Evolutionary conservation across 1,140 invertebrate species (phyloP).

Genomic region (Leptinotarsa undecemlineata): DNA sequence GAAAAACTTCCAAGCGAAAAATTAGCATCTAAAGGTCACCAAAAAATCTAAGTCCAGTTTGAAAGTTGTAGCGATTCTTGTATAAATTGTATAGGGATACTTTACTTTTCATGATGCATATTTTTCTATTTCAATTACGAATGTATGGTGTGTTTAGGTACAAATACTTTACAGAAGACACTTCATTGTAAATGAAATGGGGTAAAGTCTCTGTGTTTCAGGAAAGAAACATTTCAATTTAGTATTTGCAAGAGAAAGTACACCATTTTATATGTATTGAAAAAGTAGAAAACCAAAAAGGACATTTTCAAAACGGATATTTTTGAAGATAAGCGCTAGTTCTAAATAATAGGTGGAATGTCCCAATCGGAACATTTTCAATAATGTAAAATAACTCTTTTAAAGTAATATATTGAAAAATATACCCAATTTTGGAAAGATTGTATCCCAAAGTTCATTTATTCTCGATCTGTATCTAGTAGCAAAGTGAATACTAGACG

Average conservation of each 20-base stretch:
- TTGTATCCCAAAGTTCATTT: conserved; percentile 36
- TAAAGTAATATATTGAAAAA: background rate
- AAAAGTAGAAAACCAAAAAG: background rate
- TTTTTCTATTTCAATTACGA: no score
- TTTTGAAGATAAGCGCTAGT: background rate
- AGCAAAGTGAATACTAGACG: background rate
- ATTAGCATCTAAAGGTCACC: background rate
- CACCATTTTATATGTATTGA: no score
- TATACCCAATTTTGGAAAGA: background rate
- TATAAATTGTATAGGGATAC: no score
- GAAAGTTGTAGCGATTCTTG: no score
- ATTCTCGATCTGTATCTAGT: conserved; percentile 14
- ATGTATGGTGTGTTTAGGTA: no score
- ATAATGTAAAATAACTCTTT: background rate
- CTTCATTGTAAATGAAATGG: no score
- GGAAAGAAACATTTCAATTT: no score
- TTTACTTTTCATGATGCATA: no score
- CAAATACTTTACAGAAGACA: no score
- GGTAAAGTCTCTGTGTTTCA: no score
- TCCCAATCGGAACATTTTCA: background rate
- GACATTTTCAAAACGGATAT: background rate
- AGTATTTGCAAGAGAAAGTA: no score
- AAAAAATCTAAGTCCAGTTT: no score
- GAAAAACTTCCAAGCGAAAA: background rate
- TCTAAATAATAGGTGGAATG: background rate